Base-by-base conservation (phyloP, 1,140 invertebrate genomes). In the Solenopsis invicta region DNA sequence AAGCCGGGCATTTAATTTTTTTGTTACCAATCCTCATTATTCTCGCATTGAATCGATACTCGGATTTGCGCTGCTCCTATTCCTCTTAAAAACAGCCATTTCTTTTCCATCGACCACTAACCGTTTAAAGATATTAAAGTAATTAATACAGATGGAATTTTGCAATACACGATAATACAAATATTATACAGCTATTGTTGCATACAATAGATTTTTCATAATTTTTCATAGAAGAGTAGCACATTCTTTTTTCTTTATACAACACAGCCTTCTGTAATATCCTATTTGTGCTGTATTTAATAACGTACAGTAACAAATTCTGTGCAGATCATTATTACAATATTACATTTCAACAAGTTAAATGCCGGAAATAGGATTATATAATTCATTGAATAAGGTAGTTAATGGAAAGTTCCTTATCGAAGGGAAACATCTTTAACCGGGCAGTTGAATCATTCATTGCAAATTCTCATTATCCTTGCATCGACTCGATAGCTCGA, bases 351-450 rank as follows among this genome's bases (percentile, higher is more conserved):
- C 12, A 74, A 54, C 18, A 48, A 37, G 52, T 48, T 71, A 81
- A 84, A 21, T 50, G n/a, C 4, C 69, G 41, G 69, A 75, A 84
- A 84, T 84, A 24, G 13, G 59, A 29, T 62, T 84, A 21, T 56
- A 84, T 75, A 84, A 84, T 84, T 74, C 69, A 84, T 48, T 13
- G n/a, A 62, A 74, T 61, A 61, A 75, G 21, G 29, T 34, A 84
- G 54, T 75, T 84, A 74, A 84, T 62, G 54, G n/a, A 72, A 82
- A 84, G 54, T 74, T 74, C 24, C 24, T 61, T 59, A 61, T 82
- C 41, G 64, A 4, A n/a, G 41, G n/a, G 41, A 74, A 61, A 41
- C 69, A 48, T 84, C 41, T 48, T 50, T 50, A 72, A 82, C 8
- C 18, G 24, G 41, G 16, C 59, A 29, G 29, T 24, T 80, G 41